A percentile compares a stretch with the other conserved stretches of the same genome.
These are phyloP conservation scores for Cynoglossus semilaevis DNA, from an alignment of 2,113 vertebrate species.

Conservation along the genomic window DNA sequence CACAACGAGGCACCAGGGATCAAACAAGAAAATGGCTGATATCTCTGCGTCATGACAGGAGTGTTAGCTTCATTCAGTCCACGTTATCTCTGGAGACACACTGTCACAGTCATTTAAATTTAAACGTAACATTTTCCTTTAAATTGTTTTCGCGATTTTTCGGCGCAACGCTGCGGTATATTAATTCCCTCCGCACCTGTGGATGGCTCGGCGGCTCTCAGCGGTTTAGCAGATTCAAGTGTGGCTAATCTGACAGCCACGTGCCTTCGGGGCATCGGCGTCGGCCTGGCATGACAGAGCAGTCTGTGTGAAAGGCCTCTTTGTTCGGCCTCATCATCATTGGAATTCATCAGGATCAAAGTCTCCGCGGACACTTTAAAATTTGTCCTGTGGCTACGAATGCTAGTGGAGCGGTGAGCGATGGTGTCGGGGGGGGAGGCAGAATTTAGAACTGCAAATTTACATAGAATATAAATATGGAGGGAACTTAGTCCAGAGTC, in stretches of 20 bases:
- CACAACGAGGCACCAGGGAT: too few species aligned
- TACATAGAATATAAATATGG: constrained; percentile 60
- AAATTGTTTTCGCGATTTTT: too few species aligned
- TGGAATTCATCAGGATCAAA: constrained; percentile 66
- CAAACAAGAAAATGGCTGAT: too few species aligned
- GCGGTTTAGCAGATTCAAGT: constrained; percentile 21
- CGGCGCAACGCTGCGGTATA: background rate
- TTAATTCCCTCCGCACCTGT: background rate
- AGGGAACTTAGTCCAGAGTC: constrained; percentile 35
- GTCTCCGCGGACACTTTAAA: constrained; percentile 34
- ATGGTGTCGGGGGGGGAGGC: constrained; percentile 47
- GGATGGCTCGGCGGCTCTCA: constrained; percentile 3
- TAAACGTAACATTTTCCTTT: too few species aligned
- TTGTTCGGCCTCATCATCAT: constrained; percentile 52
- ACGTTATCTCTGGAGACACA: too few species aligned
- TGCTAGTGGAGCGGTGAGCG: constrained; percentile 38
- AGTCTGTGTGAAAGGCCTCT: constrained; percentile 41
- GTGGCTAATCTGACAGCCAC: constrained; percentile 40
- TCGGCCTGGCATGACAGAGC: constrained; percentile 14
- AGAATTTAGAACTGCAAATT: constrained; percentile 41
- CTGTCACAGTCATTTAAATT: too few species aligned
- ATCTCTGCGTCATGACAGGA: too few species aligned
- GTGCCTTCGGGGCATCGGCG: constrained; percentile 29
- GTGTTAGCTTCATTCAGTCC: too few species aligned
- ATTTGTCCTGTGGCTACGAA: constrained; percentile 38